Percentiles rank a stretch among this genome's conserved stretches.
phyloP scores from a whole-genome alignment of 1,140 invertebrate species.

The Bombus sibiricus region DNA sequence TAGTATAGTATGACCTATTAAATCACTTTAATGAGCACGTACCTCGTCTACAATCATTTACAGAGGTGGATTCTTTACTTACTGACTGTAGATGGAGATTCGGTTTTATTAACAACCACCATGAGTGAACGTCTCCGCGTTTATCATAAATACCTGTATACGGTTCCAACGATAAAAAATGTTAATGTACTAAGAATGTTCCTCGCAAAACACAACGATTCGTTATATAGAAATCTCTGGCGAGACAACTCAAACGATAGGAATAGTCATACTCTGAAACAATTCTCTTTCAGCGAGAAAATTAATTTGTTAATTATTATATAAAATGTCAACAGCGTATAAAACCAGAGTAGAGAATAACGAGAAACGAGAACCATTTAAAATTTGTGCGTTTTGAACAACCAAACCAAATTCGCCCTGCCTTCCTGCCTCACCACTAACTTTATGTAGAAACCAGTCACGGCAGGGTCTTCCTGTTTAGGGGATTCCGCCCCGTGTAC shows the following conservation, averaged over 20 bases:
- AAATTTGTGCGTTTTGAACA: slow-evolving; percentile 81
- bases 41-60: neutral
- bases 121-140: slow-evolving; percentile 7
- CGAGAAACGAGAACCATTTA: slow-evolving; percentile 39
- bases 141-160: slow-evolving; percentile 5
- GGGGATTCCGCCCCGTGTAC: slow-evolving; percentile 13
- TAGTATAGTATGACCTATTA: neutral
- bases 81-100: neutral
- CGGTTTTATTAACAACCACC: neutral
- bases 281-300: neutral
- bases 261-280: neutral
- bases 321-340: neutral
- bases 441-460: slow-evolving; percentile 76
- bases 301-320: neutral
- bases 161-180: neutral
- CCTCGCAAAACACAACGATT: neutral
- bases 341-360: neutral
- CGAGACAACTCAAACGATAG: neutral
- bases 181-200: neutral
- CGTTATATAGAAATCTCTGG: neutral
- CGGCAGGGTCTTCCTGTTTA: slow-evolving; percentile 42
- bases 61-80: too few relatives aligned
- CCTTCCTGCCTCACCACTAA: slow-evolving; percentile 78
- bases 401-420: slow-evolving; percentile 76
- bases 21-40: neutral